These are phyloP conservation scores for Pipra filicauda DNA, from an alignment of 2,113 vertebrate species.

Conservation along the genomic window DNA sequence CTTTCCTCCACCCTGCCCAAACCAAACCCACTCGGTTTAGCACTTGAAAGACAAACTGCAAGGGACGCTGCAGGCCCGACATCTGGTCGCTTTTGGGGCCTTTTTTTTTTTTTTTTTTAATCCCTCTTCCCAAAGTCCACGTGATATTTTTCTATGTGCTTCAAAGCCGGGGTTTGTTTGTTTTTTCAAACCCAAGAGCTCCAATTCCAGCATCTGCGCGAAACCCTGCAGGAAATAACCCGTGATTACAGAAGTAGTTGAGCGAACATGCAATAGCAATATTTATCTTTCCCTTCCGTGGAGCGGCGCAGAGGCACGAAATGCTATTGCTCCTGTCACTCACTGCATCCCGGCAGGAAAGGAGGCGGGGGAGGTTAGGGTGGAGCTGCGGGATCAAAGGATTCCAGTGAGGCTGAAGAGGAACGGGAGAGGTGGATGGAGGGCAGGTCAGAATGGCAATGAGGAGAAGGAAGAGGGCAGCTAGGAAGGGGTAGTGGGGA, in stretches of 20 bases:
- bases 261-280: background rate
- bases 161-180: conserved; percentile 37
- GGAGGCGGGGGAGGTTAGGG: background rate
- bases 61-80: background rate
- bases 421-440: rapidly evolving
- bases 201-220: background rate
- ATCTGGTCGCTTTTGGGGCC: background rate
- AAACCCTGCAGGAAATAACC: conserved; percentile 21
- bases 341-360: background rate
- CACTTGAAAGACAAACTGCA: background rate
- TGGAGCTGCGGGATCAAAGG: background rate
- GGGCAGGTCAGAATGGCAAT: rapidly evolving
- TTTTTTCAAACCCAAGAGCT: conserved; percentile 26
- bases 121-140: background rate
- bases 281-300: background rate
- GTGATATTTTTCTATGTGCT: background rate
- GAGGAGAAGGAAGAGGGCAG: background rate
- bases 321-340: background rate
- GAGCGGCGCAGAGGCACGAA: background rate
- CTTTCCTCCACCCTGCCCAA: background rate
- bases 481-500: background rate
- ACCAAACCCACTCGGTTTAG: rapidly evolving
- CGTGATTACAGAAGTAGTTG: background rate
- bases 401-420: background rate
- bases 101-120: background rate